Conservation (phyloP, 2,888 invertebrate species). For the Callimorpha dominula region DNA sequence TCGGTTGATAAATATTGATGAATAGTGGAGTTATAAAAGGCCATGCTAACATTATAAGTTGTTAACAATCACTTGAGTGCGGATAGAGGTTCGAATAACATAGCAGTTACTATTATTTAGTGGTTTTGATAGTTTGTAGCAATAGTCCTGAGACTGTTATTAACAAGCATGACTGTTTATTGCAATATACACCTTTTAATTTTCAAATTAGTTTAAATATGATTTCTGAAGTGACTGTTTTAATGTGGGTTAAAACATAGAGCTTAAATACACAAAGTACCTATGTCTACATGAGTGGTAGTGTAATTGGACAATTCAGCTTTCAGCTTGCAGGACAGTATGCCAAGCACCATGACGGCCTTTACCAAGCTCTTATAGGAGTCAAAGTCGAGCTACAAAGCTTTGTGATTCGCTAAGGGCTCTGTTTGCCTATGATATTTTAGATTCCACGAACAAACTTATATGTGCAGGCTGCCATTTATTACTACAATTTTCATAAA, state of each 20-base stretch:
- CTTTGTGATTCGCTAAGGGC: slow-evolving; percentile 55
- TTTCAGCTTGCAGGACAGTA: slow-evolving; percentile 24
- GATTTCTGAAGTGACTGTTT: neutral
- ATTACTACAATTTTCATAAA: neutral
- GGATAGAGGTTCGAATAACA: too few species aligned
- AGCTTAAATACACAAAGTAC: neutral
- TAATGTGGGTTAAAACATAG: neutral
- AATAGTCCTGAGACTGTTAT: too few species aligned
- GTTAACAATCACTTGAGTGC: too few species aligned
- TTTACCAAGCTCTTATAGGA: slow-evolving; percentile 42
- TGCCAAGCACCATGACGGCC: slow-evolving; percentile 43
- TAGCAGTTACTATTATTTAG: too few species aligned
- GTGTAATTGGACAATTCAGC: slow-evolving; percentile 22
- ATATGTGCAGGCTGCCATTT: slow-evolving; percentile 20
- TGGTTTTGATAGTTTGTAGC: too few species aligned
- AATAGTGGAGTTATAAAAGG: too few species aligned
- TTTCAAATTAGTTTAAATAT: neutral
- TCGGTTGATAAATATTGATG: too few species aligned
- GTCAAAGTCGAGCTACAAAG: slow-evolving; percentile 56
- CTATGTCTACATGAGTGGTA: neutral
- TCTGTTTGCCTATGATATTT: slow-evolving; percentile 57
- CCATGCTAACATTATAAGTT: too few species aligned
- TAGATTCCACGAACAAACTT: slow-evolving; percentile 47
- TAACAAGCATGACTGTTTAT: too few species aligned
- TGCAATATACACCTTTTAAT: too few species aligned